These are phyloP conservation scores for Microtus obscurus DNA, from an alignment of 2,797 vertebrate species.

Conservation along the genomic window DNA sequence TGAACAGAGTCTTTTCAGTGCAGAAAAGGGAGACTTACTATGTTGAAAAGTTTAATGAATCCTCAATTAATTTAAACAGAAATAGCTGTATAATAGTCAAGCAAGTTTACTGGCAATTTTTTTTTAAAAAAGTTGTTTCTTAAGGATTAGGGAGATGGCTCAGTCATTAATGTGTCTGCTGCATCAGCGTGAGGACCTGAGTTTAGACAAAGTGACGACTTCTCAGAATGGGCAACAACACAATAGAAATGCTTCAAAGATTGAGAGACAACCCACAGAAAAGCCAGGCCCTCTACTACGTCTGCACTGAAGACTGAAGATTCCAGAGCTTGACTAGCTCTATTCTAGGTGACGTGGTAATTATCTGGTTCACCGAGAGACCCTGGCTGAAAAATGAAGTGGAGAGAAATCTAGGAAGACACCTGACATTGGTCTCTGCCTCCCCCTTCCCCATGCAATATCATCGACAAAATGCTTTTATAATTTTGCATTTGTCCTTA, in stretches of 20 bases:
- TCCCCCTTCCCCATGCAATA: background rate
- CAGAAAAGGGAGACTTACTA: background rate
- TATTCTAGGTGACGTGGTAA: background rate
- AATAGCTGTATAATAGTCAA: background rate
- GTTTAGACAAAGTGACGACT: background rate
- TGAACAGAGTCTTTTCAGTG: conserved; percentile 7
- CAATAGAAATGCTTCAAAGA: background rate
- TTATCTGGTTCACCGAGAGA: background rate
- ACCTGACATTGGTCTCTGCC: background rate
- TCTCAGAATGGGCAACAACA: background rate
- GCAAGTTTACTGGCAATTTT: background rate
- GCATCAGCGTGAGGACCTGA: background rate
- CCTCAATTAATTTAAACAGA: conserved; percentile 24
- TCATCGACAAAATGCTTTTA: background rate
- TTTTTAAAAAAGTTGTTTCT: background rate
- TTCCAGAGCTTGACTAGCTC: too few species aligned
- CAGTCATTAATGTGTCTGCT: background rate
- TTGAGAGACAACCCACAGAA: background rate
- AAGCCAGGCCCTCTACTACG: background rate
- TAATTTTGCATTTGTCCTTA: background rate
- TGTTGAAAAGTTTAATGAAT: conserved; percentile 14
- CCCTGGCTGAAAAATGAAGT: background rate
- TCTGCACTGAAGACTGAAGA: background rate
- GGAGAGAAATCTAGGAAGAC: background rate
- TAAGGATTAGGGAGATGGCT: background rate